These are phyloP conservation scores for Poecilus cupreus DNA, from an alignment of 2,888 invertebrate species.

Conservation along the genomic window DNA sequence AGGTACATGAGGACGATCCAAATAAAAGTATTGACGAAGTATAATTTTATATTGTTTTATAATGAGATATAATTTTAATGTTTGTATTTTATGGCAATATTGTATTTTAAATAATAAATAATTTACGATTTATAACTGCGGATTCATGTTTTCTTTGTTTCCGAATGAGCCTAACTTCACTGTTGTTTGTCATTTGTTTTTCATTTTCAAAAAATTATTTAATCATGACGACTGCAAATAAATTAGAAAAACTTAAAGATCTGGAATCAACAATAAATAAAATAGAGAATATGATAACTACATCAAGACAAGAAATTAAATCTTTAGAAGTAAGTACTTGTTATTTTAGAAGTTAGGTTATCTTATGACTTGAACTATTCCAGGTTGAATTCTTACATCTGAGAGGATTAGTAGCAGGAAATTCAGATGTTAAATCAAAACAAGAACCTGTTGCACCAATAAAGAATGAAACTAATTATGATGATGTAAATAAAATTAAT, in stretches of 20 bases:
- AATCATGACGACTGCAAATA: background rate
- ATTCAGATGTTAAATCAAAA: background rate
- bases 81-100: conserved; percentile 22
- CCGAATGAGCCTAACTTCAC: background rate
- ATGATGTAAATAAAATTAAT: conserved; percentile 42
- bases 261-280: conserved; percentile 14
- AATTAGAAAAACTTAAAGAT: background rate
- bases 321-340: conserved; percentile 36
- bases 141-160: background rate
- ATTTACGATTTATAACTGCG: background rate
- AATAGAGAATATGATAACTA: conserved; percentile 23
- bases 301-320: conserved; percentile 39
- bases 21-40: conserved; percentile 33
- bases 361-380: background rate
- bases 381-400: conserved; percentile 46
- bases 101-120: conserved; percentile 18
- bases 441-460: background rate
- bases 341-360: conserved; percentile 22
- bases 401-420: conserved; percentile 7
- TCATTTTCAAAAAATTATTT: background rate
- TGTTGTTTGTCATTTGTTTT: background rate
- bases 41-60: conserved; percentile 12
- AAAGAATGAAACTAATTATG: conserved; percentile 10
- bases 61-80: conserved; percentile 18
- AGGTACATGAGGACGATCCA: conserved; percentile 26